Evolutionary conservation across 2,888 invertebrate genomes (phyloP).

Genomic region (Drosophila anceps): DNA sequence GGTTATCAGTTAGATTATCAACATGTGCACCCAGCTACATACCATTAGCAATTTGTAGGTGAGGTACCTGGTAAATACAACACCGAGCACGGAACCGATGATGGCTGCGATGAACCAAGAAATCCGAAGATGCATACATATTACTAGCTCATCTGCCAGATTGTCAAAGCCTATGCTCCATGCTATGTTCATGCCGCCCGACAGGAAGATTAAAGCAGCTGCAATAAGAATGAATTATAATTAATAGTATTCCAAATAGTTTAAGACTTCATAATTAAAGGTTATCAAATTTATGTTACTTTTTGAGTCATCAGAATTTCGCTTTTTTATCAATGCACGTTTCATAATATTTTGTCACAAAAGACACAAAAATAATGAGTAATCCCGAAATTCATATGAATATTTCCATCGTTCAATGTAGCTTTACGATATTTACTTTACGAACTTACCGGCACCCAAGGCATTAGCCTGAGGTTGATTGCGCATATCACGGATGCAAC

Average conservation of each 20-base stretch:
- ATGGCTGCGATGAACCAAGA: slow-evolving; percentile 77
- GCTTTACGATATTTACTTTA: no score
- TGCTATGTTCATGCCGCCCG: slow-evolving; percentile 78
- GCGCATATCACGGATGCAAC: slow-evolving; percentile 67
- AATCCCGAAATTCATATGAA: not conserved
- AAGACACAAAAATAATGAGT: not conserved
- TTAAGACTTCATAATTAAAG: not conserved
- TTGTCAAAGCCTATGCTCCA: slow-evolving; percentile 72
- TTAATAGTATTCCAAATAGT: not conserved
- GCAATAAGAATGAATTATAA: not conserved
- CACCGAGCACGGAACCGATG: slow-evolving; percentile 59
- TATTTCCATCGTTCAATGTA: not conserved
- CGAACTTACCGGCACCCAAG: slow-evolving; percentile 55
- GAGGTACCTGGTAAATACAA: slow-evolving; percentile 42
- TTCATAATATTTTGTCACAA: not conserved
- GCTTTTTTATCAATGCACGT: not conserved
- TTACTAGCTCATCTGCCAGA: slow-evolving; percentile 27
- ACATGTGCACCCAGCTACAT: slow-evolving; percentile 15
- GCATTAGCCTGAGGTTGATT: slow-evolving; percentile 74
- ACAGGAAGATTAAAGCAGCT: slow-evolving; percentile 71
- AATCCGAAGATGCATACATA: slow-evolving; percentile 60
- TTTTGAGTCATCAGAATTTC: not conserved
- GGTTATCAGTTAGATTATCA: not conserved
- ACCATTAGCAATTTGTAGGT: slow-evolving; percentile 69
- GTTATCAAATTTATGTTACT: no score